Evolutionary conservation across 1,140 invertebrate species (phyloP).

Genomic region (Drosophila bipectinata): DNA sequence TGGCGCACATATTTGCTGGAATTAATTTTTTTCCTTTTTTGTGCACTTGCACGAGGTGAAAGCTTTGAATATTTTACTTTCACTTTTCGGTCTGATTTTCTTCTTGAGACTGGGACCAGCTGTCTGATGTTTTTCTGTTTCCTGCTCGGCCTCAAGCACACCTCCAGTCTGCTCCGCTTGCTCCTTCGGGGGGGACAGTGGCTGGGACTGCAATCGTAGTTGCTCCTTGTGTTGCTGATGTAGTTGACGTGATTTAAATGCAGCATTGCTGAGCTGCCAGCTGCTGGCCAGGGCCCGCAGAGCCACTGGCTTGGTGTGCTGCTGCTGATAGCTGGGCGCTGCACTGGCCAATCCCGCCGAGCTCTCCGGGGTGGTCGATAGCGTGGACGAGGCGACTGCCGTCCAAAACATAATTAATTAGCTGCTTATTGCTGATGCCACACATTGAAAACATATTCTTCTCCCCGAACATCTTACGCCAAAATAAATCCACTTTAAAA

Average conservation of each 20-base stretch:
- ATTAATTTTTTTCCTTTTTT: constrained; percentile 20
- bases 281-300: constrained; percentile 40
- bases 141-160: not conserved
- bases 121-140: constrained; percentile 4
- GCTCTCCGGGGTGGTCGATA: constrained; percentile 19
- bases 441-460: not conserved
- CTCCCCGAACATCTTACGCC: constrained; percentile 19
- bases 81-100: constrained; percentile 56
- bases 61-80: constrained; percentile 59
- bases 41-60: constrained; percentile 55
- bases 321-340: constrained; percentile 53
- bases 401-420: constrained; percentile 54
- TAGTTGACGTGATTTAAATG: constrained; percentile 35
- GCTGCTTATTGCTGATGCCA: not conserved
- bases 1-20: constrained; percentile 2
- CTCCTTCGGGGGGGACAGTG: not conserved
- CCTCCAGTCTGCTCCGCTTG: not conserved
- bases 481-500: not conserved
- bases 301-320: constrained; percentile 43
- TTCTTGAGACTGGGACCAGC: constrained; percentile 25
- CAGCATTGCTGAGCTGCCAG: constrained; percentile 50
- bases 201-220: not conserved
- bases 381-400: constrained; percentile 56
- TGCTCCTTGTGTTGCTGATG: constrained; percentile 18
- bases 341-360: constrained; percentile 51